Conservation (phyloP, 2,797 vertebrate genomes). For the Peromyscus melanophrys region DNA sequence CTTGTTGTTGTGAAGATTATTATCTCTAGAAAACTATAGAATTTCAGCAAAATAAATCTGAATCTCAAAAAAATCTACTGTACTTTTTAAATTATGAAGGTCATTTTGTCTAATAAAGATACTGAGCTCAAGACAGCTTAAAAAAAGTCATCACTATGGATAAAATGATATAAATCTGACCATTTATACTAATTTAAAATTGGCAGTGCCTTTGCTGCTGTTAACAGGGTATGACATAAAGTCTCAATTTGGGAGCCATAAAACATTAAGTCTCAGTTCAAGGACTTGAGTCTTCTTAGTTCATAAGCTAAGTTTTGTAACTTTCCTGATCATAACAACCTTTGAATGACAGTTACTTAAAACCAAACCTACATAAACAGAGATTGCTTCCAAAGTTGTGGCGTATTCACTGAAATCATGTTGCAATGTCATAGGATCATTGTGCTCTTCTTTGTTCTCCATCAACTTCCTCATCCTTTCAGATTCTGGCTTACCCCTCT, state of each 20-base stretch:
- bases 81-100: neutral
- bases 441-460: neutral
- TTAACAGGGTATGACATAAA: neutral
- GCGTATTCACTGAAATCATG: neutral
- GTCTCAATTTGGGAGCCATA: neutral
- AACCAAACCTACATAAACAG: neutral
- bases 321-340: neutral
- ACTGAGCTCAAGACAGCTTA: neutral
- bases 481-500: neutral
- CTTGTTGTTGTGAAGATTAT: neutral
- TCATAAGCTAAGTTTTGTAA: neutral
- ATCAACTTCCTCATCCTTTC: neutral
- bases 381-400: neutral
- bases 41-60: neutral
- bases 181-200: conserved; percentile 54
- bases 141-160: neutral
- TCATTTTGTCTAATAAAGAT: neutral
- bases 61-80: neutral
- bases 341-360: neutral
- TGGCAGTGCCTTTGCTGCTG: neutral
- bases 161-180: conserved; percentile 37
- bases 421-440: neutral
- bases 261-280: neutral
- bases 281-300: neutral
- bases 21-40: neutral